These are phyloP conservation scores for Lonchura striata DNA, from an alignment of 2,113 vertebrate genomes.

Conservation along the genomic window DNA sequence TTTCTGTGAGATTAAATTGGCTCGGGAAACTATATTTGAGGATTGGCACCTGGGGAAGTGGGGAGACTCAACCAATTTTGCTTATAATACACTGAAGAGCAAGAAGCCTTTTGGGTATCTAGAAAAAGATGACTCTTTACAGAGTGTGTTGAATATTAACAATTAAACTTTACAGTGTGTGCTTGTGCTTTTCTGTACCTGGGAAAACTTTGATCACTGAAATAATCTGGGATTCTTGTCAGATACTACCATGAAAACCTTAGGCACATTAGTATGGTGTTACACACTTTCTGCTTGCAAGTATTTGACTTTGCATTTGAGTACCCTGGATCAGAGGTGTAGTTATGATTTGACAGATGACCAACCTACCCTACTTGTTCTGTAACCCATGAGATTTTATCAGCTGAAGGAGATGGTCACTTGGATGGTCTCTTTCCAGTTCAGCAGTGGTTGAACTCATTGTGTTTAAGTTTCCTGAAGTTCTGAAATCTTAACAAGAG, in stretches of 20 bases:
- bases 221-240: not conserved
- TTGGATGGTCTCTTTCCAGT: not conserved
- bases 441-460: not conserved
- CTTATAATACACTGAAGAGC: not conserved
- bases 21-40: not conserved
- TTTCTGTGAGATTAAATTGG: not conserved
- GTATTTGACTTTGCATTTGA: not conserved
- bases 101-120: not conserved
- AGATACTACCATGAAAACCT: not conserved
- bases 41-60: not conserved
- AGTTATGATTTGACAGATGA: not conserved
- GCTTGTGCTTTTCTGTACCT: not conserved
- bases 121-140: not conserved
- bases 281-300: not conserved
- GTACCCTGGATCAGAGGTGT: not conserved
- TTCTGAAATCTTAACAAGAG: not conserved
- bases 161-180: not conserved
- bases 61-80: not conserved
- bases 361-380: not conserved
- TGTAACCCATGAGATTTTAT: not conserved
- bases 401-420: not conserved
- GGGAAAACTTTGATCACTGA: not conserved
- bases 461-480: not conserved
- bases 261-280: fast-evolving
- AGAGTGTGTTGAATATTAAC: not conserved